Conservation (phyloP, 2,888 invertebrate species). For the Drosophila quinaria region DNA sequence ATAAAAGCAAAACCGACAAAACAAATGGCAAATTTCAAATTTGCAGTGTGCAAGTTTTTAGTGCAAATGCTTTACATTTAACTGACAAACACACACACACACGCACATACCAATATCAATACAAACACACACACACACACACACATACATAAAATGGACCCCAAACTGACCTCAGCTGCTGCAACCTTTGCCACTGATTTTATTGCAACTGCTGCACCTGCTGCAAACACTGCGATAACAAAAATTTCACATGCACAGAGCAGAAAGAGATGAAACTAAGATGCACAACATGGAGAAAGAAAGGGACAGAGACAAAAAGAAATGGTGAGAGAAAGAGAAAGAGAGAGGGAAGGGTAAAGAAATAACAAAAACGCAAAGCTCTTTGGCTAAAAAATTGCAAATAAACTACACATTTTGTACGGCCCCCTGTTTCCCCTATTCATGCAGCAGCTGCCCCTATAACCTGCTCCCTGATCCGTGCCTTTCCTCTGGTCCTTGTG, state of each 20-base stretch:
- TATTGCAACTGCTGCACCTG: slow-evolving; percentile 72
- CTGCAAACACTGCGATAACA: slow-evolving; percentile 77
- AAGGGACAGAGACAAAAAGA: slow-evolving; percentile 6
- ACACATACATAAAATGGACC: slow-evolving; percentile 50
- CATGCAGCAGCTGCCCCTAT: neutral
- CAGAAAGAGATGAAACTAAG: slow-evolving; percentile 9
- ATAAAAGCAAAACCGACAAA: slow-evolving; percentile 53
- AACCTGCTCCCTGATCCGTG: neutral
- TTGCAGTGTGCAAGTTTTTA: slow-evolving; percentile 72
- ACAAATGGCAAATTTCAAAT: slow-evolving; percentile 69
- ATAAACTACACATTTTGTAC: slow-evolving; percentile 76
- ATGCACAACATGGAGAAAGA: slow-evolving; percentile 22
- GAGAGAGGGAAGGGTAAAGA: slow-evolving; percentile 25
- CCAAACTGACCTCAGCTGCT: slow-evolving; percentile 78
- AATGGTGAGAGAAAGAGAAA: slow-evolving; percentile 3
- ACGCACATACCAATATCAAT: slow-evolving; percentile 13
- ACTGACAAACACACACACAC: slow-evolving; percentile 47
- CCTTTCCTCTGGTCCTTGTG: neutral
- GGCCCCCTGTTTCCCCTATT: slow-evolving; percentile 10
- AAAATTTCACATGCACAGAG: slow-evolving; percentile 69
- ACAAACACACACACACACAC: slow-evolving; percentile 23
- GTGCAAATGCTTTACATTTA: slow-evolving; percentile 74
- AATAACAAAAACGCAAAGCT: slow-evolving; percentile 69
- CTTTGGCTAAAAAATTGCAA: slow-evolving; percentile 78
- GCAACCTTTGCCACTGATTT: slow-evolving; percentile 80